phyloP scores from a whole-genome alignment of 92 coral and sea anemone genomes.

The Umimayanthus chanpuru region DNA sequence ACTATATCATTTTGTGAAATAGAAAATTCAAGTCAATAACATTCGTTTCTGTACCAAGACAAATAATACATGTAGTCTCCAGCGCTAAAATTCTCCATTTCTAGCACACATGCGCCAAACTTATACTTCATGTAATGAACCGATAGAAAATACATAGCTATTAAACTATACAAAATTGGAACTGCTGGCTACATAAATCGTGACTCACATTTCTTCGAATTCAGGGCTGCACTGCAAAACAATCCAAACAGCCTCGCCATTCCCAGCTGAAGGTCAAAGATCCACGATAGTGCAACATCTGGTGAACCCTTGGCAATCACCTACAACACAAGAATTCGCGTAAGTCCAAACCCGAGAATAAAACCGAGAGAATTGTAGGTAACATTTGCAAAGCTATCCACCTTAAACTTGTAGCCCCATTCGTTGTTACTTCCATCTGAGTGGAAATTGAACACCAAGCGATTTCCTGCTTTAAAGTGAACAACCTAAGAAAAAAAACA shows the following conservation, averaged over 20 bases:
- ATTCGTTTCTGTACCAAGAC: too few species aligned
- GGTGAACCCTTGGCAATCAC: conserved; percentile 98
- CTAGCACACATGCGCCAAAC: too few species aligned
- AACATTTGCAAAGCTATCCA: conserved; percentile 10
- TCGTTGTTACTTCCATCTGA: conserved; percentile 99
- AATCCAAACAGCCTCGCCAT: conserved; percentile 97
- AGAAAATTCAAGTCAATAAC: too few species aligned
- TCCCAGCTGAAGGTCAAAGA: conserved; percentile 97
- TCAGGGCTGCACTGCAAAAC: conserved; percentile 93
- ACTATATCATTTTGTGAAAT: too few species aligned
- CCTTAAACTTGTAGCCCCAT: conserved; percentile 99
- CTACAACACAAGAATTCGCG: conserved; percentile 46
- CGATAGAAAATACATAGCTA: not conserved
- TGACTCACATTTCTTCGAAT: conserved; percentile 71
- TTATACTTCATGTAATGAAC: not conserved
- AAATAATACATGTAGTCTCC: too few species aligned
- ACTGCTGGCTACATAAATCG: not conserved
- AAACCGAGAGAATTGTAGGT: not conserved
- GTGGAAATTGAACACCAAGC: conserved; percentile 87
- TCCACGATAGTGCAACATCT: conserved; percentile 94
- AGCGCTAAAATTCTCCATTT: too few species aligned
- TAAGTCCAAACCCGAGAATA: not conserved
- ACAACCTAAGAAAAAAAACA: conserved; percentile 60
- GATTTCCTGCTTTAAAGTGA: conserved; percentile 88
- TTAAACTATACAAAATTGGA: not conserved